phyloP scores from a whole-genome alignment of 2,888 invertebrate species.

The Conchocele bisecta region DNA sequence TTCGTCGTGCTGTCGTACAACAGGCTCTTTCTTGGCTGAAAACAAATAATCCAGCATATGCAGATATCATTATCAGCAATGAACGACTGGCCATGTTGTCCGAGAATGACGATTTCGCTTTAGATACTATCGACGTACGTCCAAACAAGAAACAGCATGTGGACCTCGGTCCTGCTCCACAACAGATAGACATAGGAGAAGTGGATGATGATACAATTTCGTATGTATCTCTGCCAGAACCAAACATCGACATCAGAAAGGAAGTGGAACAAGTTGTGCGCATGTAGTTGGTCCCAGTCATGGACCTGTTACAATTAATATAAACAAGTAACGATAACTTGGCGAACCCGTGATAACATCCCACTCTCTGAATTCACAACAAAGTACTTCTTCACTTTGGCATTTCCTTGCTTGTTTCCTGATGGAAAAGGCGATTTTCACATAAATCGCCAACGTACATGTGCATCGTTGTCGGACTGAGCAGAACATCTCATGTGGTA shows the following conservation, averaged over 20 bases:
- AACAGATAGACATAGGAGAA: neutral
- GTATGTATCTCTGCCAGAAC: neutral
- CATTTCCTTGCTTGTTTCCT: conserved; percentile 1
- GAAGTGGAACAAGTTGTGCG: neutral
- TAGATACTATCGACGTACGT: neutral
- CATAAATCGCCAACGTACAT: conserved; percentile 35
- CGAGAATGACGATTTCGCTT: conserved; percentile 21
- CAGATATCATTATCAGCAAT: conserved; percentile 29
- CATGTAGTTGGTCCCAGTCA: neutral
- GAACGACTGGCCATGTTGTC: conserved; percentile 34
- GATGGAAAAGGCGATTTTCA: neutral
- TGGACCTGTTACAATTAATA: neutral
- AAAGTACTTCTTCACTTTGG: neutral
- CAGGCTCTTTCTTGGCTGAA: conserved; percentile 43
- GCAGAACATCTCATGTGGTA: conserved; percentile 49
- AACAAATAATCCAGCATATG: conserved; percentile 46
- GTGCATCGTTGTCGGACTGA: conserved; percentile 46
- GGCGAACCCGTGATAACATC: neutral
- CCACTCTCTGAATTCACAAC: conserved; percentile 2
- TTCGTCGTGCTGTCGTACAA: conserved; percentile 41
- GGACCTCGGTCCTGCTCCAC: neutral
- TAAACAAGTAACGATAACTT: neutral
- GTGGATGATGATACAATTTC: neutral
- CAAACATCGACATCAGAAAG: neutral
- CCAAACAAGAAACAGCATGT: neutral